Evolutionary conservation across 2,113 vertebrate genomes (phyloP), one percentile per base, ranked within the genome.

Genomic region (Sisor rabdophorus): DNA sequence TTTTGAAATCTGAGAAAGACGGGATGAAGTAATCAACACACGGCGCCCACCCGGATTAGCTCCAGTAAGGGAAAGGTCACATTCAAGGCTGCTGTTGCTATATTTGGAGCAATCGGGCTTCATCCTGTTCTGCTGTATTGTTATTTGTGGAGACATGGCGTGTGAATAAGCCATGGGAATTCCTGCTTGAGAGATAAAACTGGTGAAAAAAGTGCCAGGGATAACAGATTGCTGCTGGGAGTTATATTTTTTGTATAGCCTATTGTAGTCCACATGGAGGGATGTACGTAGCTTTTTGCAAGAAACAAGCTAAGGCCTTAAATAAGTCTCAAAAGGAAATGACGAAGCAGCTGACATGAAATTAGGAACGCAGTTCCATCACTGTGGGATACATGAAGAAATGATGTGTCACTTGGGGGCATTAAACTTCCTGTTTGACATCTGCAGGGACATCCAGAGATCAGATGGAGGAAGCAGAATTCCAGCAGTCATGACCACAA

Each of bases 321-420:
- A 13, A 65, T 19, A 10, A 1, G 0, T 22, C 32, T n/a, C 17
- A 20, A 20, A 7, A 61, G 20, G 30, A 15, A 13, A 52, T 15
- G 20, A 44, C 3, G 36, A 44, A 36, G 22, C 50, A 56, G 83
- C 84, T 82, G 28, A 89, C 88, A 89, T 88, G 87, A 91, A 89
- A 72, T 91, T 88, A 91, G 88, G 91, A 89, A 88, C 86, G 85
- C 87, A 83, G 84, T 32, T 10, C 22, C 53, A 15, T 91, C 80
- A 91, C 91, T 90, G 87, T 87, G 90, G 90, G 89, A 93, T 92
- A 91, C 92, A 90, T 90, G 5, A 91, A 92, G 87, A 93, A 89
- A 80, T 92, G 92, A 89, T 90, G 91, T 92, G 88, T 89, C 84
- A 90, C 93, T 83, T 79, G 26, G 87, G 87, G 67, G 26, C 83